Percentiles rank a stretch among this genome's conserved stretches.
Evolutionary conservation across 2,797 vertebrate species (phyloP).

Genomic region (Chromis chromis): DNA sequence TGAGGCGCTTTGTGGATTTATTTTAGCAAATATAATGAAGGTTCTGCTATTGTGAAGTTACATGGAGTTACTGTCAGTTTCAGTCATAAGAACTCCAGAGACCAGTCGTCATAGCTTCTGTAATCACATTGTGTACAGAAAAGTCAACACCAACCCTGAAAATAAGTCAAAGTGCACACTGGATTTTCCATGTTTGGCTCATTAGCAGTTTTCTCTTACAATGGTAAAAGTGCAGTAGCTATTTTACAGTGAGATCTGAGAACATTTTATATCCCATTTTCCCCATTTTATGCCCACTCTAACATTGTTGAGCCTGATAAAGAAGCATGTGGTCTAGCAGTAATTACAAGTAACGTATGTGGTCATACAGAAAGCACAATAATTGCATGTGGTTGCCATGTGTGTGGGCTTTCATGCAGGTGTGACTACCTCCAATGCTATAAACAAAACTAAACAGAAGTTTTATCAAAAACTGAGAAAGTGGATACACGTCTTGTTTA

Average conservation of each 20-base stretch:
- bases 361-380: constrained; percentile 35
- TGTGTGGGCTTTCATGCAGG: constrained; percentile 39
- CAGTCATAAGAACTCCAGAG: constrained; percentile 1
- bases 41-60: constrained; percentile 2
- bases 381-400: constrained; percentile 40
- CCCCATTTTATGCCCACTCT: constrained; percentile 10
- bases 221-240: not conserved
- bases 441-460: not conserved
- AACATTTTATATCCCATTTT: constrained; percentile 16
- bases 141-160: not conserved
- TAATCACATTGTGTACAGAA: not conserved
- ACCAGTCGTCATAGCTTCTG: not conserved
- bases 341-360: constrained; percentile 45
- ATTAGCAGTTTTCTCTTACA: constrained; percentile 4
- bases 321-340: constrained; percentile 33
- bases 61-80: not conserved
- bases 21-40: constrained; percentile 24
- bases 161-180: constrained; percentile 3
- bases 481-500: not conserved
- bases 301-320: constrained; percentile 35
- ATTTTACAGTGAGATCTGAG: constrained; percentile 14
- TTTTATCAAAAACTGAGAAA: not conserved
- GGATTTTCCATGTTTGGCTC: constrained; percentile 8
- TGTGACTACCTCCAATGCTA: constrained; percentile 38
- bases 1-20: constrained; percentile 30